Conservation (phyloP, 1,140 invertebrate genomes). For the Belonocnema kinseyi region DNA sequence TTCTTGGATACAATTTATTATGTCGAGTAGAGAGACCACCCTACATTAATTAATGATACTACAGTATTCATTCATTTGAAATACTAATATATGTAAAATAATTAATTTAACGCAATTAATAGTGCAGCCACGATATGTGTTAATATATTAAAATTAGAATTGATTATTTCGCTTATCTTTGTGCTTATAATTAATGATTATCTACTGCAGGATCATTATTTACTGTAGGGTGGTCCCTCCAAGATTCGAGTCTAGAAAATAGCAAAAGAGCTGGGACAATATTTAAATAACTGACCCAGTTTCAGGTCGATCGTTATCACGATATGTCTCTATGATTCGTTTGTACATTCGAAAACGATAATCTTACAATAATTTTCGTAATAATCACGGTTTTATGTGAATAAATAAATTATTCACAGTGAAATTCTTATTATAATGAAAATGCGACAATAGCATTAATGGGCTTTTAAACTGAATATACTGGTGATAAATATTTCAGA, state of each 20-base stretch:
- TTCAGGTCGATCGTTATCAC: conserved; percentile 8
- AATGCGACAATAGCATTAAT: conserved; percentile 35
- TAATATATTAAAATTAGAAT: too few relatives aligned
- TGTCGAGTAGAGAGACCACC: neutral
- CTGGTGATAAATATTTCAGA: neutral
- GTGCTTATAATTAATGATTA: too few relatives aligned
- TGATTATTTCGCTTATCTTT: too few relatives aligned
- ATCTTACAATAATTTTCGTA: neutral
- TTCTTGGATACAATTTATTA: neutral
- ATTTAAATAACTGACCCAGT: conserved; percentile 27
- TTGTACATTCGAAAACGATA: neutral
- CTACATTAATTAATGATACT: too few relatives aligned
- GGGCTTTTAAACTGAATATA: neutral
- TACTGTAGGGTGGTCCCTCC: neutral
- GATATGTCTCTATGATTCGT: conserved; percentile 1
- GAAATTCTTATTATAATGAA: conserved; percentile 27
- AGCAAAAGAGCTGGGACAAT: conserved; percentile 9
- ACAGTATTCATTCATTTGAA: too few relatives aligned
- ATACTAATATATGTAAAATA: too few relatives aligned
- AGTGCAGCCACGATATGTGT: too few relatives aligned
- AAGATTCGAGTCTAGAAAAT: neutral
- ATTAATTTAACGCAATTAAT: too few relatives aligned
- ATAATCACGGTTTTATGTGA: conserved; percentile 29
- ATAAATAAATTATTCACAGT: neutral
- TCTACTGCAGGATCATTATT: too few relatives aligned